Base-by-base conservation (phyloP, 2,888 invertebrate species). In the Nezara viridula region DNA sequence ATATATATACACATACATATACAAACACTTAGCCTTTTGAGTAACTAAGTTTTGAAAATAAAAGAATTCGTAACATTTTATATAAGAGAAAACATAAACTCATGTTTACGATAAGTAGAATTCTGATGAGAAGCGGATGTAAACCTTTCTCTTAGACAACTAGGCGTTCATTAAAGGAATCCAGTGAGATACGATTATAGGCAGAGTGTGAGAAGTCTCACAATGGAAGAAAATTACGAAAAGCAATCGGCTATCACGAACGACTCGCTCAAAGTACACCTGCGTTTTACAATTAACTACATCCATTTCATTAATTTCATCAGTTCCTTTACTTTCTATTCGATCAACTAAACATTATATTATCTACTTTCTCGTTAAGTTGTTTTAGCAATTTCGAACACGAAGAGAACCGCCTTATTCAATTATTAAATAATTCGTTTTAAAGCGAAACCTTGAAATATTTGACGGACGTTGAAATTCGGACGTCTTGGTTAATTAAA, bases 121-220 rank as follows among this genome's bases (percentile, higher is more conserved):
- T 37, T 19, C 19, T 37, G 21, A 73, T 73, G 66, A 73, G 66
- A 73, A 73, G 21, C 66, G 66, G 66, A 73, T 73, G 66, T 73
- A 32, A 73, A 73, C 32, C 66, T 73, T 73, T 73, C 66, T 37
- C 66, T 73, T 37, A 37, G 37, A 37, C 32, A 73, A 73, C 66
- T 21, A 19, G 5, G 5, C 6, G 19, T 37, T 73, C 32, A 73
- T 73, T 73, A 73, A 73, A 73, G 66, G 37, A 32, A 21, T 37
- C 19, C 7, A 73, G 37, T 16, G 32, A 73, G 66, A 4, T 37
- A 32, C 5, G 32, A 37, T 73, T 73, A 73, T 73, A 73, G 66
- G 32, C 32, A 19, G 66, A 7, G 32, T 73, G 66, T 73, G 66
- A 73, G 66, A 73, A 73, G 66, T 19, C 66, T 73, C 32, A 73